A percentile compares a stretch with the other conserved stretches of the same genome.
Conservation (phyloP, 2,113 vertebrate species). For the Prinia subflava region DNA sequence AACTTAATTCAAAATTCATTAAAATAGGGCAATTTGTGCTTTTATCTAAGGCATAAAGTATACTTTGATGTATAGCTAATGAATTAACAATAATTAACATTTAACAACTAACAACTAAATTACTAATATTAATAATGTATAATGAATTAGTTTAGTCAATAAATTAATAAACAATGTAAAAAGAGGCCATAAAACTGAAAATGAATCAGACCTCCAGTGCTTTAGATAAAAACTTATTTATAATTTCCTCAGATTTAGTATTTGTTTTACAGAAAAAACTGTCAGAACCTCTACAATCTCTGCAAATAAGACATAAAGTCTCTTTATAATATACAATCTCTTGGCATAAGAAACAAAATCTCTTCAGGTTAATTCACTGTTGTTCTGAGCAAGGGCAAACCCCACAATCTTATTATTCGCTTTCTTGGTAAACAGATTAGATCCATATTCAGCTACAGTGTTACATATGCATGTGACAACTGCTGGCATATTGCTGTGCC, state of each 20-base stretch:
- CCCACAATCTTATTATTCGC: background rate
- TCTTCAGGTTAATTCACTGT: conserved; percentile 10
- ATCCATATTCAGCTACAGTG: background rate
- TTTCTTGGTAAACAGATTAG: conserved; percentile 17
- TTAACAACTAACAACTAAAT: conserved; percentile 13
- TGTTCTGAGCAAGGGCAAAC: background rate
- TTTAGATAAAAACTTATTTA: background rate
- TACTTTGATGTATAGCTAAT: background rate
- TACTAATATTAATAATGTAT: background rate
- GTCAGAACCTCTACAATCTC: background rate
- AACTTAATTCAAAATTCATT: background rate
- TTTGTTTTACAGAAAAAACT: background rate
- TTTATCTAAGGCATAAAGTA: background rate
- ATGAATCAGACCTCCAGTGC: background rate
- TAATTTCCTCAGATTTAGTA: background rate
- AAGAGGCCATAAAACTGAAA: conserved; percentile 6
- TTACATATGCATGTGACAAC: background rate
- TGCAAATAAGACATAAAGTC: background rate
- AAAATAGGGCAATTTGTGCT: background rate
- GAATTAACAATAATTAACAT: background rate
- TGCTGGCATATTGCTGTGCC: background rate
- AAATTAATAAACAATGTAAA: background rate
- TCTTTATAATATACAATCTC: background rate
- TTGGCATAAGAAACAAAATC: background rate
- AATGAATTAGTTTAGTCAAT: background rate